These are phyloP conservation scores for Podilymbus podiceps DNA, from an alignment of 2,113 vertebrate species.

Conservation along the genomic window DNA sequence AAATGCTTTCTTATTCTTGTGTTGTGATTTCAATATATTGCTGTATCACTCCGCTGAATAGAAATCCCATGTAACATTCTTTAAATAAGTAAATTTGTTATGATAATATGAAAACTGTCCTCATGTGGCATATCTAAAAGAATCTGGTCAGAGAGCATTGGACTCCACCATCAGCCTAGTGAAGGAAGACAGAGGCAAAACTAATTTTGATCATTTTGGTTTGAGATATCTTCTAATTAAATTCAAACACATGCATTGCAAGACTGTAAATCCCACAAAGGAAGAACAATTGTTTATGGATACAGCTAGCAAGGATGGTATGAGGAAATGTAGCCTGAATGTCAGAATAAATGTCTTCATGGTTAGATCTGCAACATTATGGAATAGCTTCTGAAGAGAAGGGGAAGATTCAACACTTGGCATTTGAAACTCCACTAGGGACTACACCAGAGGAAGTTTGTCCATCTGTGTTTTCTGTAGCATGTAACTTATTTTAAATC, in stretches of 20 bases:
- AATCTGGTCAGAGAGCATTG: background rate
- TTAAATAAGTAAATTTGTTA: background rate
- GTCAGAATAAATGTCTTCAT: background rate
- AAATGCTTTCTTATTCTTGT: background rate
- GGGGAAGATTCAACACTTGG: background rate
- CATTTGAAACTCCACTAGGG: slow-evolving; percentile 21
- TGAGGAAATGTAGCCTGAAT: background rate
- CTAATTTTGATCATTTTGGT: slow-evolving; percentile 21
- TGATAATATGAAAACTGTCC: background rate
- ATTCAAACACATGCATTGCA: slow-evolving; percentile 23
- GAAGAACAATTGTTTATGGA: background rate
- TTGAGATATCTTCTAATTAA: slow-evolving; percentile 20
- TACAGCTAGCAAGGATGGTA: background rate
- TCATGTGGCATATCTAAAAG: background rate
- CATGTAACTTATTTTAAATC: slow-evolving; percentile 56
- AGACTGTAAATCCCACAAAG: background rate
- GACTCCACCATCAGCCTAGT: background rate
- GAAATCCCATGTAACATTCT: background rate
- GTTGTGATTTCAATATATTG: background rate
- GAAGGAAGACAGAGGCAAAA: background rate
- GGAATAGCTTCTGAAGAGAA: slow-evolving; percentile 17
- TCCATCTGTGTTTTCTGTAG: slow-evolving; percentile 41
- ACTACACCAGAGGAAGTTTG: slow-evolving; percentile 19
- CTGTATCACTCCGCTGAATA: background rate
- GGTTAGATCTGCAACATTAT: slow-evolving; percentile 1